phyloP scores from a whole-genome alignment of 2,797 vertebrate genomes.

The Ateles fusciceps region DNA sequence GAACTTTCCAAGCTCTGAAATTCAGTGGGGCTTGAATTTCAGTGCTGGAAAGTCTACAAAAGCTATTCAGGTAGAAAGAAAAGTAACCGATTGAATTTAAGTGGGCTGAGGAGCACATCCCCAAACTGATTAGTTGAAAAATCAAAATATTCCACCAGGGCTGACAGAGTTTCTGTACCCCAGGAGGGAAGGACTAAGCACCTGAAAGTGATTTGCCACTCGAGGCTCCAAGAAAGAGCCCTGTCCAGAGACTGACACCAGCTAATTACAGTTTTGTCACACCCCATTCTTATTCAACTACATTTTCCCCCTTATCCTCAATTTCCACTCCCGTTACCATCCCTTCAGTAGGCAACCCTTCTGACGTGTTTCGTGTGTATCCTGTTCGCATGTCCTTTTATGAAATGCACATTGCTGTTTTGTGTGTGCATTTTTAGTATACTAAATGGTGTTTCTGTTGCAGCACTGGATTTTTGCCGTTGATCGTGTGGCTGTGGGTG shows the following conservation, averaged over 20 bases:
- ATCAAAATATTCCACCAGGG: too few relatives aligned
- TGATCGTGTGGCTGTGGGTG: rapidly evolving
- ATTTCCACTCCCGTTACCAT: background rate
- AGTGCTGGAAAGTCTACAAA: too few relatives aligned
- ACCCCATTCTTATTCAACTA: background rate
- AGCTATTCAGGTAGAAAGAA: too few relatives aligned
- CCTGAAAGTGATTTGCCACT: too few relatives aligned
- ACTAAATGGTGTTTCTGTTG: background rate
- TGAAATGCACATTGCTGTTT: background rate
- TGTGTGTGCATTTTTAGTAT: background rate
- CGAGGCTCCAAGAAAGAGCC: background rate
- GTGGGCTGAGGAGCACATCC: too few relatives aligned
- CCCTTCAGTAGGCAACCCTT: background rate
- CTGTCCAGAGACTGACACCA: background rate
- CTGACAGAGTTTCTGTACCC: too few relatives aligned
- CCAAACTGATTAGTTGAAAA: too few relatives aligned
- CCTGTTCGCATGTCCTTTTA: rapidly evolving
- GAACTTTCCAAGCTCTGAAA: background rate
- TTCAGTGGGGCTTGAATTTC: background rate
- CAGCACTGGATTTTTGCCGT: background rate
- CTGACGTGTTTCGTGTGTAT: rapidly evolving
- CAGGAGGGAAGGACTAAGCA: too few relatives aligned
- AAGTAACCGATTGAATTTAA: too few relatives aligned
- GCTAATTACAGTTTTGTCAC: rapidly evolving
- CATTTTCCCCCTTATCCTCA: background rate